Percentiles rank a stretch among this genome's conserved stretches.
Evolutionary conservation across 2,888 invertebrate genomes (phyloP).

Genomic region (Cephus pygmeus): DNA sequence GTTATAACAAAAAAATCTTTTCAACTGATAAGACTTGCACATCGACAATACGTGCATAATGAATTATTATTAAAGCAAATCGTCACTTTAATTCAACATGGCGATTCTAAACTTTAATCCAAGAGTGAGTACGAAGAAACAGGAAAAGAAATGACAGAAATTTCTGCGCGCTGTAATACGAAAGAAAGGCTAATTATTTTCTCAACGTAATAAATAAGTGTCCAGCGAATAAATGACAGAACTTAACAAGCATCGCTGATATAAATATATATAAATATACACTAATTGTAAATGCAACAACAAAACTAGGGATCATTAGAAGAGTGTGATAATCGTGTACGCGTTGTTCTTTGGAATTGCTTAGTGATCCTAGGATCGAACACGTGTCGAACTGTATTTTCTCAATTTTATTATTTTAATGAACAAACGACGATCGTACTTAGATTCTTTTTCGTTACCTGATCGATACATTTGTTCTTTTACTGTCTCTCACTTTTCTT

Average conservation of each 20-base stretch:
- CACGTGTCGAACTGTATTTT: slow-evolving; percentile 27
- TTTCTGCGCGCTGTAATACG: slow-evolving; percentile 56
- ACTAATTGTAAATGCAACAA: slow-evolving; percentile 37
- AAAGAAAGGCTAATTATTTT: slow-evolving; percentile 60
- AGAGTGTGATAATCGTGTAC: slow-evolving; percentile 37
- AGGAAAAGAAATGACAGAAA: slow-evolving; percentile 18
- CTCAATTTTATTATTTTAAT: neutral
- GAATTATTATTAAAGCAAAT: neutral
- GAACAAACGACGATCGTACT: neutral
- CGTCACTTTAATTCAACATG: neutral
- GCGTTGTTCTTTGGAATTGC: slow-evolving; percentile 44
- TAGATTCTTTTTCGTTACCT: neutral
- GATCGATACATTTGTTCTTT: neutral
- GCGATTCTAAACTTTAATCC: neutral
- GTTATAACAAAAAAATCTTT: neutral
- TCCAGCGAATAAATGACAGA: slow-evolving; percentile 44
- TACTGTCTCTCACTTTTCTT: neutral
- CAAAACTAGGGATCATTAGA: slow-evolving; percentile 39
- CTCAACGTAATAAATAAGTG: slow-evolving; percentile 63
- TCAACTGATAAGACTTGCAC: neutral
- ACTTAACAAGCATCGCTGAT: slow-evolving; percentile 23
- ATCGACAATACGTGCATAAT: neutral
- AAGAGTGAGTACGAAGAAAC: neutral
- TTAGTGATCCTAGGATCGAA: slow-evolving; percentile 30
- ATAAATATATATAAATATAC: slow-evolving; percentile 35